Base-by-base conservation (phyloP, 2,113 vertebrate species). In the Bostrychus sinensis region DNA sequence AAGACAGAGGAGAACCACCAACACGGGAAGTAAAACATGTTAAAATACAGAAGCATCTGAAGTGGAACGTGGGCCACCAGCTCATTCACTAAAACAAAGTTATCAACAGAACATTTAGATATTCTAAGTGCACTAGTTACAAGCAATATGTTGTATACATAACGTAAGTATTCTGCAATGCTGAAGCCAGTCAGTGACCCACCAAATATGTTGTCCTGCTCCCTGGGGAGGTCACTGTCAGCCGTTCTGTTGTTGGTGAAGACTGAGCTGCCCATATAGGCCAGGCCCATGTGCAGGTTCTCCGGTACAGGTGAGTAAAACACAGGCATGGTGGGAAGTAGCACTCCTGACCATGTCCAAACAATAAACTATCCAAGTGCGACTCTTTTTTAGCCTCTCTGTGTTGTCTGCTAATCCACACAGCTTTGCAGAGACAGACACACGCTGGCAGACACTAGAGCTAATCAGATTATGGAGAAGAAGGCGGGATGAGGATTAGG, bases 41-140 rank as follows among this genome's bases (percentile, higher is more conserved):
- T 94, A 88, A 96, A 96, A 82, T 94, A 95, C 7, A 96, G 89
- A 50, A 94, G 79, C 92, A 95, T 92, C 86, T 96, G 94, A 13
- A 96, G 91, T 1, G 93, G 92, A n/a, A 96, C 90, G 69, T 92
- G 90, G 62, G 94, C 89, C 36, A 92, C 86, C 60, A 92, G 62
- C 68, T 92, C 82, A 0, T 85, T 90, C 51, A 75, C 91, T 92
- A 81, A 13, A 77, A 78, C 12, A 46, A 3, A 70, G 63, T 51
- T 1, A 28, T 26, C 5, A 56, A 14, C 4, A 59, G 6, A 0
- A 16, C 3, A 34, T 10, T 10, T 2, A 1, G 9, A 34, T n/a
- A 26, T 9, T 38, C 17, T 55, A 25, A 12, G 26, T 54, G 30
- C 8, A 51, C 5, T 3, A 39, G 1, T 39, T 12, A 6, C n/a